Base-by-base conservation (phyloP, 2,888 invertebrate species). In the Biston stratarius region DNA sequence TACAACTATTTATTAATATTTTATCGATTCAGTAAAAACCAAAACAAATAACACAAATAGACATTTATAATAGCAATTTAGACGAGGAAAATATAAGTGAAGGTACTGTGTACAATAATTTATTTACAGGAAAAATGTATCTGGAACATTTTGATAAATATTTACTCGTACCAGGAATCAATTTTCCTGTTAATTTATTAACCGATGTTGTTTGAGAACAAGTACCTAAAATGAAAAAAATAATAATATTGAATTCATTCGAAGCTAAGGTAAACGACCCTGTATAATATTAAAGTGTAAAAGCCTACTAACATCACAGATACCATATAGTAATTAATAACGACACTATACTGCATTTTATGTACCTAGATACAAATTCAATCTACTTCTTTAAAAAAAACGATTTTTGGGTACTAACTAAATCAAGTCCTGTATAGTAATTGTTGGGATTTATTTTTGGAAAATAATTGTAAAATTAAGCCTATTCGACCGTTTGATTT, bases 141-240 rank as follows among this genome's bases (percentile, higher is more conserved):
- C 66, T 45, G 45, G 38, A 48, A 58, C 36, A 33, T 38, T 49
- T 38, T 59, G 48, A 58, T 47, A 47, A 40, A 49, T 24, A 8
- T 5, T 2, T 38, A 38, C 9, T 38, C 38, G 38, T 38, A 47
- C 47, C 15, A 42, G 8, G 24, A 38, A 59, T 40, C 36, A 33
- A 38, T 49, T 59, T 62, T 62, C 62, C 62, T 62, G 45, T 62
- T 62, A 62, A 62, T 62, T 62, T 55, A 53, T 36, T 53, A 51
- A 59, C 40, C 49, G 24, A 24, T 40, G 14, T 47, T 36, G 36
- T 51, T 34, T 45, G 44, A 42, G 49, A 59, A 59, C 49, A 12
- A 49, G 49, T 12, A n/a, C 2, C 8, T 6, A 7, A 6, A 57
- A 36, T 45, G 34, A 15, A 48, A 38, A 58, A 48, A 7, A 24